Evolutionary conservation across 2,113 vertebrate species (phyloP).

Genomic region (Columba janthina): DNA sequence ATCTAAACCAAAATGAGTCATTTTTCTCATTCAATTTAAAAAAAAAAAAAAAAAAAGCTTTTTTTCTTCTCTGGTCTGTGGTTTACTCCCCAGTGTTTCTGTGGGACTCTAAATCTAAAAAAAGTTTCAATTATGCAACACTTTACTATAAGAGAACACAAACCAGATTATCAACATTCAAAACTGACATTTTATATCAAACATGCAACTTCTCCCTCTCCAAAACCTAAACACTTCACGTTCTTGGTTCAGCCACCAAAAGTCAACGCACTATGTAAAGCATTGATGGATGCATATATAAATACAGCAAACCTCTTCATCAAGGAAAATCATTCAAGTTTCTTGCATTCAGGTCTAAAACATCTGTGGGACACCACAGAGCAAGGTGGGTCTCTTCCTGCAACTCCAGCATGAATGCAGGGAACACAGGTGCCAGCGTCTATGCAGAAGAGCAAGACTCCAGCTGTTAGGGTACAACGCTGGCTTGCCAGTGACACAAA

Average conservation of each 20-base stretch:
- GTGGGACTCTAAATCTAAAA: neutral
- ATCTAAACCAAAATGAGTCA: neutral
- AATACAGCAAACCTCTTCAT: neutral
- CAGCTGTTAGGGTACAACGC: neutral
- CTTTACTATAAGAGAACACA: neutral
- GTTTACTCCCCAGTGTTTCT: neutral
- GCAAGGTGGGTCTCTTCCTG: neutral
- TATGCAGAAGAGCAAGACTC: neutral
- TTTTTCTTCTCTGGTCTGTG: neutral
- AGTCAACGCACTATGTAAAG: neutral
- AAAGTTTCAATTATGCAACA: neutral
- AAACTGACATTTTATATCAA: neutral
- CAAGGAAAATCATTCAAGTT: neutral
- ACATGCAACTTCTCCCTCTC: rapidly evolving
- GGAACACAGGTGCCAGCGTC: neutral
- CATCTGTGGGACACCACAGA: neutral
- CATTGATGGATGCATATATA: neutral
- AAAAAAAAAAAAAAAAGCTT: neutral
- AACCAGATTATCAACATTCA: neutral
- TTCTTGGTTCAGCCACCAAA: neutral
- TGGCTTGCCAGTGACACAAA: neutral
- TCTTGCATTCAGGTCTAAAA: neutral
- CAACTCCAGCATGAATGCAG: neutral
- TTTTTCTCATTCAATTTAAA: neutral
- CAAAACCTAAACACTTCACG: neutral